A percentile compares a stretch with the other conserved stretches of the same genome.
Conservation (phyloP, 1,140 invertebrate genomes). For the Atopsyche davidsoni region DNA sequence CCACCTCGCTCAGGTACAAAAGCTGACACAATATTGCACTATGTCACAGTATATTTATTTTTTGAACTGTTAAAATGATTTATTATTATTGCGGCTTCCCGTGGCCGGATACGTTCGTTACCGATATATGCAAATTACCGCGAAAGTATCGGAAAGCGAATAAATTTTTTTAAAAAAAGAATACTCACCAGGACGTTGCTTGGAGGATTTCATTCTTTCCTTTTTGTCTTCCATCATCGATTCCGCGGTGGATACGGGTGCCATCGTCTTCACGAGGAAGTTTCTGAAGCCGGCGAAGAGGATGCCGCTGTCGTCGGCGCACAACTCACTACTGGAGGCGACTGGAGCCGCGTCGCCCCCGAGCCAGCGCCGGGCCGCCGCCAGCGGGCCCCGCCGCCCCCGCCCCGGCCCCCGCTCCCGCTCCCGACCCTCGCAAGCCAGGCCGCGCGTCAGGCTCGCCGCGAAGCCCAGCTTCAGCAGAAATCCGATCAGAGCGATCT, state of each 20-base stretch:
- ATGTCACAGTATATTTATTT: no score
- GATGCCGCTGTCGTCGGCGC: constrained; percentile 2
- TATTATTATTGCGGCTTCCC: no score
- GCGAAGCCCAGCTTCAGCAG: constrained; percentile 23
- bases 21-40: no score
- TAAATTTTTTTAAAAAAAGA: no score
- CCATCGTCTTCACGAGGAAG: constrained; percentile 20
- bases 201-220: constrained; percentile 20
- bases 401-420: constrained; percentile 6
- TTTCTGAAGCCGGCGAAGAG: constrained; percentile 4
- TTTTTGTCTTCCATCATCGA: constrained; percentile 48
- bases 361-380: not conserved
- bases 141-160: no score
- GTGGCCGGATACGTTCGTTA: no score
- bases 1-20: no score
- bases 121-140: no score
- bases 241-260: constrained; percentile 35
- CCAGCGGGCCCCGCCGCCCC: constrained; percentile 11
- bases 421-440: constrained; percentile 9
- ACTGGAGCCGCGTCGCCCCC: not conserved
- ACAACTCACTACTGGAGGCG: not conserved
- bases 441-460: constrained; percentile 16
- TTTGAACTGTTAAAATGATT: no score
- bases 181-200: constrained; percentile 21
- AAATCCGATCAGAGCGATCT: constrained; percentile 21